phyloP scores from a whole-genome alignment of 2,797 vertebrate genomes.

The Enteromius afrohamiltoni region DNA sequence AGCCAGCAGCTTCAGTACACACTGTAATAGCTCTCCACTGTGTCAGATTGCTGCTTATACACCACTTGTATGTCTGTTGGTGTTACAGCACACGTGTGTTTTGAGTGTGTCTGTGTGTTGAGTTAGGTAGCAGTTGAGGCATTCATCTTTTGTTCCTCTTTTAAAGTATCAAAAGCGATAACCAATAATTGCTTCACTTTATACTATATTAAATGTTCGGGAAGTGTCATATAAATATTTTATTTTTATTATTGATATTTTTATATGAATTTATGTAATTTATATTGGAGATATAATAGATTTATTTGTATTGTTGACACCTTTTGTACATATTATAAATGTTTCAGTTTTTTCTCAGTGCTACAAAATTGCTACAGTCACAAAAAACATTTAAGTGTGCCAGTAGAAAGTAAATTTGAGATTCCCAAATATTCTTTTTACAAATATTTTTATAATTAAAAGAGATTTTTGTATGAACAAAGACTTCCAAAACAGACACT shows the following conservation, averaged over 20 bases:
- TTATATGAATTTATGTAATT: not conserved
- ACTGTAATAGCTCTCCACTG: conserved; percentile 57
- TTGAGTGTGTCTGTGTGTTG: conserved; percentile 12
- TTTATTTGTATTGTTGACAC: not conserved
- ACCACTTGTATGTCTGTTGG: conserved; percentile 45
- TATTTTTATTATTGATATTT: not conserved
- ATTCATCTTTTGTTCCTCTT: conserved; percentile 60
- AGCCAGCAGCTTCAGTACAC: conserved; percentile 64
- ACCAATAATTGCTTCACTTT: not conserved
- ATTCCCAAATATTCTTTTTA: not conserved
- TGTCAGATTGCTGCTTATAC: conserved; percentile 51
- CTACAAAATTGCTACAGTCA: not conserved
- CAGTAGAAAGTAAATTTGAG: not conserved
- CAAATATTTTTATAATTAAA: not conserved
- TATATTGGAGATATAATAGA: not conserved
- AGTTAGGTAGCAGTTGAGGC: conserved; percentile 35
- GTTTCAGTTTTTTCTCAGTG: not conserved
- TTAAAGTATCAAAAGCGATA: conserved; percentile 53
- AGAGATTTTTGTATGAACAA: not conserved
- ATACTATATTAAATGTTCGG: not conserved
- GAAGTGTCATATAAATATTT: not conserved
- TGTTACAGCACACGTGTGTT: conserved; percentile 16
- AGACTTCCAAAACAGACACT: not conserved
- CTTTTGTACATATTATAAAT: not conserved
- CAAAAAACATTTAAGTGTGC: not conserved